These are phyloP conservation scores for Apis cerana DNA, from an alignment of 1,140 invertebrate genomes.

Conservation along the genomic window DNA sequence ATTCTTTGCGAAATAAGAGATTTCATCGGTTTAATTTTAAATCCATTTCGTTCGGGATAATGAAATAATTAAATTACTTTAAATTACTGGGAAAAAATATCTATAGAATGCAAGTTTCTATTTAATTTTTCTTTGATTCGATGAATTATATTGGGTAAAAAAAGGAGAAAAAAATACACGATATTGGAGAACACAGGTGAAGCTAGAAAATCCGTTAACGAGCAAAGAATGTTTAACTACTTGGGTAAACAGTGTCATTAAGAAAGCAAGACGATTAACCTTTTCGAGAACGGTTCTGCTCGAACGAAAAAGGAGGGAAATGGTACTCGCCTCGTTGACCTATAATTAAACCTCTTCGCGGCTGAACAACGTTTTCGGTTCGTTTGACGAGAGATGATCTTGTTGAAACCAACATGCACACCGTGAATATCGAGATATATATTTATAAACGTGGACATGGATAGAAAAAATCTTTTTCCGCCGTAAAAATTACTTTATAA, in stretches of 20 bases:
- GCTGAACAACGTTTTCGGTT: constrained; percentile 5
- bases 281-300: constrained; percentile 22
- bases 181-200: not conserved
- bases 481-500: no score
- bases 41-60: no score
- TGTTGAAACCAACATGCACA: not conserved
- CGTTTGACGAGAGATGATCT: not conserved
- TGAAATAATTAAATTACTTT: no score
- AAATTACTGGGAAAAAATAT: no score
- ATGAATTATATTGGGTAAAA: not conserved
- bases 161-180: not conserved
- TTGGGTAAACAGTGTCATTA: constrained; percentile 36
- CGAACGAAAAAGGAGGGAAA: constrained; percentile 28
- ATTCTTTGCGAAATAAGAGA: no score
- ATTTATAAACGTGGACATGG: no score
- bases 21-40: no score
- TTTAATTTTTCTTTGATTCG: not conserved
- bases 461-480: not conserved
- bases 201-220: constrained; percentile 31
- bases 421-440: not conserved
- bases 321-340: constrained; percentile 24
- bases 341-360: constrained; percentile 19
- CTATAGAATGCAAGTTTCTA: not conserved
- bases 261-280: constrained; percentile 55
- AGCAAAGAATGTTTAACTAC: constrained; percentile 14